Percentiles rank a stretch among this genome's conserved stretches.
Evolutionary conservation across 2,888 invertebrate genomes (phyloP).

Genomic region (Agrochola litura): DNA sequence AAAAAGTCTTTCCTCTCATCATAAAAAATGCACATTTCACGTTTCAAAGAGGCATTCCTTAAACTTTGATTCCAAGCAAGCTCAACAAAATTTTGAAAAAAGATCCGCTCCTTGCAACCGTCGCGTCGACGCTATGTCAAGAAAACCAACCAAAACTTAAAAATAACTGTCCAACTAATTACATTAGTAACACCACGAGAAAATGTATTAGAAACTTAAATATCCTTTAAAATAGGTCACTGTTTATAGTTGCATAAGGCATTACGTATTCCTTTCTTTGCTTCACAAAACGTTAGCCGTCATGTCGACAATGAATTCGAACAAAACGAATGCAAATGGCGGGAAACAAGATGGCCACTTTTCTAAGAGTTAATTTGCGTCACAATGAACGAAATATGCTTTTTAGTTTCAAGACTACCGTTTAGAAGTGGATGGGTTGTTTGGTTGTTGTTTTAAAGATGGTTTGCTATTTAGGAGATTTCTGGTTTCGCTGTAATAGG

Average conservation of each 20-base stretch:
- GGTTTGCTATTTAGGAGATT: neutral
- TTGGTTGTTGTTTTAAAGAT: conserved; percentile 49
- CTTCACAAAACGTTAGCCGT: conserved; percentile 59
- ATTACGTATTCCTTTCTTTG: conserved; percentile 64
- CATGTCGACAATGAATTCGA: conserved; percentile 61
- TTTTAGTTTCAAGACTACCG: conserved; percentile 66
- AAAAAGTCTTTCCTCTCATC: neutral
- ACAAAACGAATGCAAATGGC: conserved; percentile 68
- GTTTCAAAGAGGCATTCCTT: neutral
- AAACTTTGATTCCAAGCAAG: neutral
- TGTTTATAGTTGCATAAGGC: conserved; percentile 61
- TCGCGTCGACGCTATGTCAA: neutral
- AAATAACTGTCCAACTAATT: conserved; percentile 39
- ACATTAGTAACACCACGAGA: conserved; percentile 50
- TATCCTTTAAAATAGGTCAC: conserved; percentile 65
- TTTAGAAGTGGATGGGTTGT: conserved; percentile 58
- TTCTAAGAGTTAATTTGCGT: conserved; percentile 66
- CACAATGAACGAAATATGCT: conserved; percentile 68
- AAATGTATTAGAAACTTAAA: conserved; percentile 54
- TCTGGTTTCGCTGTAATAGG: neutral
- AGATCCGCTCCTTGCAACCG: neutral
- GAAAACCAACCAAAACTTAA: neutral
- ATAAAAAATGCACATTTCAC: neutral
- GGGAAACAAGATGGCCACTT: conserved; percentile 60
- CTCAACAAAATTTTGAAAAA: neutral